phyloP scores from a whole-genome alignment of 2,888 invertebrate genomes.

The Cephus rjabovi region DNA sequence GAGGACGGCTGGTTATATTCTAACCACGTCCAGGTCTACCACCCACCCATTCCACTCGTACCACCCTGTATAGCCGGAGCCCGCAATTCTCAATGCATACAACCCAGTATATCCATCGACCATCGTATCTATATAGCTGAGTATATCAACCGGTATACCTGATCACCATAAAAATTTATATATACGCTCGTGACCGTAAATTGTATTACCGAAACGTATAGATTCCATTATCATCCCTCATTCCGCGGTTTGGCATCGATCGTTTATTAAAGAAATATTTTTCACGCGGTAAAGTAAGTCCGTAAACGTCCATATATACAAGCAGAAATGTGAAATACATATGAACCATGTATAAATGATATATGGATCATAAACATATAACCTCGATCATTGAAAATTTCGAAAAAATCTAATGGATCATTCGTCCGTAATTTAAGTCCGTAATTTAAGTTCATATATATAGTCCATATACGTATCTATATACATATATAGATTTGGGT shows the following conservation, averaged over 20 bases:
- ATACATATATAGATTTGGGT: no score
- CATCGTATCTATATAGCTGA: slow-evolving; percentile 21
- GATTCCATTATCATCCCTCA: background rate
- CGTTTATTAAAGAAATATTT: background rate
- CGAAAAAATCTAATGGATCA: no score
- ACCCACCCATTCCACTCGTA: slow-evolving; percentile 12
- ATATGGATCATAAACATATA: no score
- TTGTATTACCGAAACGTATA: slow-evolving; percentile 56
- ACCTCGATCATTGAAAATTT: no score
- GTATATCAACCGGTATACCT: slow-evolving; percentile 55
- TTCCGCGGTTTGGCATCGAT: slow-evolving; percentile 1
- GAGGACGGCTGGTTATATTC: slow-evolving; percentile 46
- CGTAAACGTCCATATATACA: no score
- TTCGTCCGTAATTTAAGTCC: no score
- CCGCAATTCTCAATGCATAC: slow-evolving; percentile 47
- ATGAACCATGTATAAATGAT: background rate
- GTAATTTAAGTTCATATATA: no score
- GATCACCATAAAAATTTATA: slow-evolving; percentile 66
- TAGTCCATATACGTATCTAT: no score
- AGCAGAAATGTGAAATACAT: no score
- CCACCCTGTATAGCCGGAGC: slow-evolving; percentile 18
- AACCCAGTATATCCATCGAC: slow-evolving; percentile 38
- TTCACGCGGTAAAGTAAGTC: background rate
- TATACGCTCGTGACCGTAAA: slow-evolving; percentile 59
- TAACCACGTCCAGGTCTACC: slow-evolving; percentile 43